phyloP scores from a whole-genome alignment of 2,888 invertebrate genomes.

The Ochropleura leucogaster region DNA sequence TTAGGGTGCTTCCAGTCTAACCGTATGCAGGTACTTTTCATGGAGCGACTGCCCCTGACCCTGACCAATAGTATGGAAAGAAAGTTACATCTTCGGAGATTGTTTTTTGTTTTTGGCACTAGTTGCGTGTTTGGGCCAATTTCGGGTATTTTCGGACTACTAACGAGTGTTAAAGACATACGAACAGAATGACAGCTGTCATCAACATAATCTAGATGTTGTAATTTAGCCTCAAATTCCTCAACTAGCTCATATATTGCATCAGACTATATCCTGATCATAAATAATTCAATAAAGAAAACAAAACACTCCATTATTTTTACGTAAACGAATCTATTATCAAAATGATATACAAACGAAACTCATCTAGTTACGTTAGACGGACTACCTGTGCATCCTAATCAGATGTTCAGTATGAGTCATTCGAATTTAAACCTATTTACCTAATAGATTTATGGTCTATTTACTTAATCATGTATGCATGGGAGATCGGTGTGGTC shows the following conservation, averaged over 20 bases:
- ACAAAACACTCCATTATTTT: background rate
- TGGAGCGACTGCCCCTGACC: too few relatives aligned
- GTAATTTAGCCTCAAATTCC: too few relatives aligned
- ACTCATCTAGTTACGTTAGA: constrained; percentile 28
- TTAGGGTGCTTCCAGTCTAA: too few relatives aligned
- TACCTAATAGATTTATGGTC: constrained; percentile 30
- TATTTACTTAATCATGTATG: constrained; percentile 42
- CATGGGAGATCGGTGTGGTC: constrained; percentile 10
- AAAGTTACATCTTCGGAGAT: too few relatives aligned
- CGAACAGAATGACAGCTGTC: too few relatives aligned
- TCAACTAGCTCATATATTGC: background rate
- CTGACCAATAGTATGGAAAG: too few relatives aligned
- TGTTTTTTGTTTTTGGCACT: too few relatives aligned
- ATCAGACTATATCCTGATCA: background rate
- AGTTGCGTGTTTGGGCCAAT: too few relatives aligned
- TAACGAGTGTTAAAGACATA: too few relatives aligned
- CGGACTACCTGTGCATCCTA: constrained; percentile 29
- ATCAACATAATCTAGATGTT: too few relatives aligned
- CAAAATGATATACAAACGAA: constrained; percentile 20
- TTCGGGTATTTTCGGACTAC: too few relatives aligned
- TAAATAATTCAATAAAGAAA: constrained; percentile 19
- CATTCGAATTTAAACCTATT: constrained; percentile 17
- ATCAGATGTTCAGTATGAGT: constrained; percentile 9
- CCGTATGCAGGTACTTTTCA: too few relatives aligned
- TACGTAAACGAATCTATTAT: constrained; percentile 28